phyloP scores from a whole-genome alignment of 1,140 invertebrate genomes.

The Bradynema listronoti region DNA sequence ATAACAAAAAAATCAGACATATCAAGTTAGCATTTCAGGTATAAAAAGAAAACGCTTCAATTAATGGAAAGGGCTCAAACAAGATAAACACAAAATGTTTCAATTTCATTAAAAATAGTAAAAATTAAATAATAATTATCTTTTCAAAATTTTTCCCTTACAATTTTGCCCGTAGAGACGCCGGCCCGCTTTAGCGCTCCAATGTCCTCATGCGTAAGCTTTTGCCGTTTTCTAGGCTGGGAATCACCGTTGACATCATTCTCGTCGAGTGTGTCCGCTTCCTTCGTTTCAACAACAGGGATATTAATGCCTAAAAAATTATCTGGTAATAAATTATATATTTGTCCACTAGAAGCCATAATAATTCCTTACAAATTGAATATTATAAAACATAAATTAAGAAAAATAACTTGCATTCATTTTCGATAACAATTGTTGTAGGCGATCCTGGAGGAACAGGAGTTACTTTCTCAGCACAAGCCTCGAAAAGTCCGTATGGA shows the following conservation, averaged over 20 bases:
- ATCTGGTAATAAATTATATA: too few species aligned
- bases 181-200: slow-evolving; percentile 6
- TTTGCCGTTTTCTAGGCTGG: slow-evolving; percentile 7
- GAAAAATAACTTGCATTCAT: slow-evolving; percentile 4
- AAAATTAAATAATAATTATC: too few species aligned
- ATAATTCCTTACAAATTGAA: not conserved
- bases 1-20: too few species aligned
- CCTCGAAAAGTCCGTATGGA: slow-evolving; percentile 24
- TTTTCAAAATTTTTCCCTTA: not conserved
- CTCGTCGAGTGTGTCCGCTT: not conserved
- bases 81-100: too few species aligned
- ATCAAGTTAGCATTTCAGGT: too few species aligned
- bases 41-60: too few species aligned
- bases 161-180: slow-evolving; percentile 6
- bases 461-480: not conserved
- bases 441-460: not conserved
- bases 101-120: too few species aligned
- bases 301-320: not conserved
- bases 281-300: not conserved
- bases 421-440: not conserved
- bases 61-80: too few species aligned
- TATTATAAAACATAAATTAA: slow-evolving; percentile 9
- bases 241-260: not conserved
- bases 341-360: not conserved
- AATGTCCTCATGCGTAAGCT: slow-evolving; percentile 16